Conservation (phyloP, 2,888 invertebrate species). For the Phortica okadai region DNA sequence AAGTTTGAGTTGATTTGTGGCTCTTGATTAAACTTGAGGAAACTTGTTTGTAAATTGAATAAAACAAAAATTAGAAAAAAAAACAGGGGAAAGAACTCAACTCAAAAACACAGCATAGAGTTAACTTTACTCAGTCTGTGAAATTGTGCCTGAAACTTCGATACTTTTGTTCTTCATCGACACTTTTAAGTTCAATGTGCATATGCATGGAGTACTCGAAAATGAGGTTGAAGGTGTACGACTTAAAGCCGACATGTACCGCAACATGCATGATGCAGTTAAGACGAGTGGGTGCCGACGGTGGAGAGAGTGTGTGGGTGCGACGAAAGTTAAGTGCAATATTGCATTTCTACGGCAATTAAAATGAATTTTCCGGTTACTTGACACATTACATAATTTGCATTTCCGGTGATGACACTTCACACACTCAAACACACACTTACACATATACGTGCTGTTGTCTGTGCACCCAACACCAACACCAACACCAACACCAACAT, state of each 20-base stretch:
- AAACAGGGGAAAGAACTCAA: background rate
- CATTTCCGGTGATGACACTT: slow-evolving; percentile 63
- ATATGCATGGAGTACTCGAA: no score
- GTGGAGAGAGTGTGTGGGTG: background rate
- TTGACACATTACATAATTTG: slow-evolving; percentile 76
- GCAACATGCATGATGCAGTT: background rate
- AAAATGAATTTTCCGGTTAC: slow-evolving; percentile 75
- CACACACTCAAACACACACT: slow-evolving; percentile 15
- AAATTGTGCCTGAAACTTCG: no score
- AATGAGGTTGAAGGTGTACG: background rate
- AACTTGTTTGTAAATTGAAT: background rate
- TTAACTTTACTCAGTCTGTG: no score
- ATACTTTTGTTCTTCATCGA: no score
- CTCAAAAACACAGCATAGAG: no score
- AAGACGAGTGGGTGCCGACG: background rate
- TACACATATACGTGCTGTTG: slow-evolving; percentile 15
- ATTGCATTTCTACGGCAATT: slow-evolving; percentile 72
- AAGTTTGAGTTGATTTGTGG: slow-evolving; percentile 16
- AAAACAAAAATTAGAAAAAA: background rate
- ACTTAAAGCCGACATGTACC: background rate
- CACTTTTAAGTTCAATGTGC: no score
- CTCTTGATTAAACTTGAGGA: background rate
- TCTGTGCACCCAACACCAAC: background rate
- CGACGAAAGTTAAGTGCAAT: slow-evolving; percentile 52
- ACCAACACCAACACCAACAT: slow-evolving; percentile 24